Percentiles rank a stretch among this genome's conserved stretches.
Conservation (phyloP, 2,113 vertebrate genomes). For the Condylura cristata region DNA sequence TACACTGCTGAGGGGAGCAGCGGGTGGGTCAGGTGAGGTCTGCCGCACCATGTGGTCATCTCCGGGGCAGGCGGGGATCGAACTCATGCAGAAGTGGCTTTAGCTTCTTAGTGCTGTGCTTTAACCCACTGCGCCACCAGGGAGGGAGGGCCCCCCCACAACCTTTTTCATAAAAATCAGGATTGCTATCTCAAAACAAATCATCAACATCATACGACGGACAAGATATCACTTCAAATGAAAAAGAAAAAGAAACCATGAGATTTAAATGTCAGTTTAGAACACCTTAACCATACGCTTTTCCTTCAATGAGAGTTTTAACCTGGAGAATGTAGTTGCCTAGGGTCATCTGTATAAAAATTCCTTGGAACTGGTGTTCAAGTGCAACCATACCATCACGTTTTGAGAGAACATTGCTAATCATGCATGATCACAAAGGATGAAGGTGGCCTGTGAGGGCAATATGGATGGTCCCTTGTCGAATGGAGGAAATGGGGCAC, state of each 20-base stretch:
- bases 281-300: background rate
- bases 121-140: no score
- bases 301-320: background rate
- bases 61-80: no score
- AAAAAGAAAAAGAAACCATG: background rate
- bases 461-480: background rate
- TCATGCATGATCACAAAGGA: fast-evolving
- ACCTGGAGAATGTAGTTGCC: background rate
- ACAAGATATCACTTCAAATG: conserved; percentile 35
- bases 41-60: no score
- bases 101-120: no score
- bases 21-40: no score
- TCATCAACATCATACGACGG: conserved; percentile 40
- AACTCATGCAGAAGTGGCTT: no score
- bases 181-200: conserved; percentile 42
- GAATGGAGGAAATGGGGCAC: background rate
- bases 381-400: background rate
- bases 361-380: background rate
- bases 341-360: background rate
- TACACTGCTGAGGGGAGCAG: no score
- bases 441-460: background rate
- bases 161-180: conserved; percentile 45
- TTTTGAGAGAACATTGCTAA: background rate
- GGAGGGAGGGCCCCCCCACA: no score
- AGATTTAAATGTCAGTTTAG: conserved; percentile 55